These are phyloP conservation scores for Rhorus exstirpatorius DNA, from an alignment of 2,888 invertebrate genomes.

Conservation along the genomic window DNA sequence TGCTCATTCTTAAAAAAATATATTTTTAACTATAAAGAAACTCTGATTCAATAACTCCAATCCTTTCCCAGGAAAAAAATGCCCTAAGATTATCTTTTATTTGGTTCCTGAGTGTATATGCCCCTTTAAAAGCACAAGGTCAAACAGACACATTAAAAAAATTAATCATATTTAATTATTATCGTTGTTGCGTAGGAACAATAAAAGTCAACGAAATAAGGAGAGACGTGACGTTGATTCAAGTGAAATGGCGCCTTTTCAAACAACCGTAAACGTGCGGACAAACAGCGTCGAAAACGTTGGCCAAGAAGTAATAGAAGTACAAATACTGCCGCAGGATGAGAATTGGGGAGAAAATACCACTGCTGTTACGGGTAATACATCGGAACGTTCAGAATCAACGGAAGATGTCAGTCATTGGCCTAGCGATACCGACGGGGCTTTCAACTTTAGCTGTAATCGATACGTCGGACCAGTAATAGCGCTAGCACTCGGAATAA, in stretches of 20 bases:
- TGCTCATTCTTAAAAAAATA: no score
- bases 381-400: slow-evolving; percentile 97
- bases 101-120: no score
- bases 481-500: slow-evolving; percentile 92
- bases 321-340: slow-evolving; percentile 98
- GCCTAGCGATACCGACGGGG: slow-evolving; percentile 91
- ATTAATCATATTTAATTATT: slow-evolving; percentile 40
- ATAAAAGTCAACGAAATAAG: slow-evolving; percentile 89
- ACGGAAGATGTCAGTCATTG: slow-evolving; percentile 96
- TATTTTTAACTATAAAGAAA: no score
- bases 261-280: slow-evolving; percentile 92
- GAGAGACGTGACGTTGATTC: slow-evolving; percentile 88
- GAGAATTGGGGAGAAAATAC: slow-evolving; percentile 99
- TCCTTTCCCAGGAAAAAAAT: no score
- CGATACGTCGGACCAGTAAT: slow-evolving; percentile 94
- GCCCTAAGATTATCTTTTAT: no score
- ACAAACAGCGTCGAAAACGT: slow-evolving; percentile 91
- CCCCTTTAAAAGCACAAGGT: no score
- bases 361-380: slow-evolving; percentile 98
- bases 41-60: no score
- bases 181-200: slow-evolving; percentile 86
- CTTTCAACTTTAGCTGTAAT: slow-evolving; percentile 91
- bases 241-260: slow-evolving; percentile 93
- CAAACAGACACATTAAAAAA: no score
- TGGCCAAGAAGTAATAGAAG: slow-evolving; percentile 97